These are phyloP conservation scores for Pachycephus smyrnensis DNA, from an alignment of 2,888 invertebrate genomes.

Conservation along the genomic window DNA sequence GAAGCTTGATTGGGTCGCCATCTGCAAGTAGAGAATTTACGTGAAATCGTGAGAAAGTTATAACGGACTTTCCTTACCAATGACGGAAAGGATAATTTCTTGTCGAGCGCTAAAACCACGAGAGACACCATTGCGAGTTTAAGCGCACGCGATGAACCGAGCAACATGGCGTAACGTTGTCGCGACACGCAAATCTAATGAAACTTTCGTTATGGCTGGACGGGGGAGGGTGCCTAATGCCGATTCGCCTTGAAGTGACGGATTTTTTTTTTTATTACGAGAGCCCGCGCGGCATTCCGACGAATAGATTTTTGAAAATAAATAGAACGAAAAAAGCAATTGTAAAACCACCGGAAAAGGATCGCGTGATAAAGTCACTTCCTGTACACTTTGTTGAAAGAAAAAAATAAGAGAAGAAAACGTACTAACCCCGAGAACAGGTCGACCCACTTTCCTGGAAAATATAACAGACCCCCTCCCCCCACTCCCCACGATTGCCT, in stretches of 20 bases:
- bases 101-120: background rate
- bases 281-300: background rate
- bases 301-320: background rate
- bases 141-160: background rate
- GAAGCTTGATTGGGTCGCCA: slow-evolving; percentile 93
- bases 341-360: background rate
- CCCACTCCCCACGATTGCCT: background rate
- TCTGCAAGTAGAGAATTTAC: slow-evolving; percentile 68
- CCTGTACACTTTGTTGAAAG: background rate
- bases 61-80: background rate
- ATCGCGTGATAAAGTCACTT: background rate
- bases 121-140: background rate
- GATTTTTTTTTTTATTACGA: background rate
- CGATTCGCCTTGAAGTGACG: background rate
- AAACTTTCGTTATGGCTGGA: background rate
- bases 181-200: background rate
- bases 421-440: slow-evolving; percentile 39
- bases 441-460: slow-evolving; percentile 47
- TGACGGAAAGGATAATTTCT: background rate
- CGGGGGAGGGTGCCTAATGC: background rate
- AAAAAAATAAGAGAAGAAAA: slow-evolving; percentile 18
- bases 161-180: background rate
- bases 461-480: slow-evolving; percentile 32
- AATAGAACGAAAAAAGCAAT: background rate
- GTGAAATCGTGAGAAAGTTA: background rate